Evolutionary conservation across 2,113 vertebrate species (phyloP).

Genomic region (Galeopterus variegatus): DNA sequence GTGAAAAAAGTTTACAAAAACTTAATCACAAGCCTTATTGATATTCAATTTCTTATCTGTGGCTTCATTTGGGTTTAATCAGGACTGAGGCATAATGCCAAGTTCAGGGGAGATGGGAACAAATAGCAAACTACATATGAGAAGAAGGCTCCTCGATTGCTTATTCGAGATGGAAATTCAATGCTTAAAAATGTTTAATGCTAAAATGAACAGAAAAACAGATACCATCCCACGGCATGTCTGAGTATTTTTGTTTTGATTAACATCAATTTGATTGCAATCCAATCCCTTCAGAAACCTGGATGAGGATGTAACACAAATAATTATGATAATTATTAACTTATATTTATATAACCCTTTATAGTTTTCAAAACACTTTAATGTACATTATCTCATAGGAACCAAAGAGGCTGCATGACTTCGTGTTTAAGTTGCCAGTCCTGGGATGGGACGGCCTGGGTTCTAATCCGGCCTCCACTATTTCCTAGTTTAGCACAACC

Average conservation of each 20-base stretch:
- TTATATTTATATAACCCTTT: conserved; percentile 65
- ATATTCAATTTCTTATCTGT: conserved; percentile 31
- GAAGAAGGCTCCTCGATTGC: background rate
- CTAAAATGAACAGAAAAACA: conserved; percentile 63
- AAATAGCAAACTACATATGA: background rate
- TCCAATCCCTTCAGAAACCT: conserved; percentile 66
- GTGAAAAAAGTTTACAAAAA: background rate
- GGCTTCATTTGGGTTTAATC: conserved; percentile 62
- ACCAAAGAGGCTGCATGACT: conserved; percentile 20
- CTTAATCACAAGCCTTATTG: conserved; percentile 55
- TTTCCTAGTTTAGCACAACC: background rate
- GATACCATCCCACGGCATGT: conserved; percentile 31
- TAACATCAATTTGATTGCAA: conserved; percentile 53
- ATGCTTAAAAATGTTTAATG: conserved; percentile 17
- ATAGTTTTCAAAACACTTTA: conserved; percentile 34
- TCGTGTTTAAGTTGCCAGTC: background rate
- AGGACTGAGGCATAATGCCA: background rate
- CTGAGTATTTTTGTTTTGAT: conserved; percentile 66
- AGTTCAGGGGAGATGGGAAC: background rate
- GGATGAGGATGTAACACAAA: conserved; percentile 25
- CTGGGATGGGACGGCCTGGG: background rate
- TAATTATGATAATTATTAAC: conserved; percentile 65
- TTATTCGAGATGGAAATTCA: conserved; percentile 53
- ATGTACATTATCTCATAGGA: conserved; percentile 39
- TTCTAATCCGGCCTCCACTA: background rate